phyloP scores from a whole-genome alignment of 1,140 invertebrate species.

The Paraescarpia echinospica region DNA sequence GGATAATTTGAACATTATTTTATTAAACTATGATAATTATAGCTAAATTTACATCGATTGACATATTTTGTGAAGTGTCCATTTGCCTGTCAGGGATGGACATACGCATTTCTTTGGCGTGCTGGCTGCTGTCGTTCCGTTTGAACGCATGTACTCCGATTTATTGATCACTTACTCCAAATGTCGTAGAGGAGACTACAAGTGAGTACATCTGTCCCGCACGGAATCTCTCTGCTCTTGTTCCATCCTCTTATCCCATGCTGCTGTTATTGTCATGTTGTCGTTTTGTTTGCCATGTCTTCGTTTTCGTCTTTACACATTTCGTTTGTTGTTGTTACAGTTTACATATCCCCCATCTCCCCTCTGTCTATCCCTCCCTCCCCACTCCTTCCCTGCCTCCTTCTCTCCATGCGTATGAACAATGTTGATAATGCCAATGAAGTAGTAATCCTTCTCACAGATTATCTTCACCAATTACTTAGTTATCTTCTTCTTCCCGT shows the following conservation, averaged over 20 bases:
- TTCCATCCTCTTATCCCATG: background rate
- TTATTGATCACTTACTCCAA: background rate
- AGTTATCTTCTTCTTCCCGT: too few relatives aligned
- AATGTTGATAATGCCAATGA: background rate
- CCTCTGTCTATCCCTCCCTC: background rate
- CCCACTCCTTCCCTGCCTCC: background rate
- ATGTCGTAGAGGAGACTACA: background rate
- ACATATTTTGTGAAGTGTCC: background rate
- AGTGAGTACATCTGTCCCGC: background rate
- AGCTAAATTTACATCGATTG: background rate
- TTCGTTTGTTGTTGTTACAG: too few relatives aligned
- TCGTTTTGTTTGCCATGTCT: too few relatives aligned
- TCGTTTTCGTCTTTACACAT: too few relatives aligned
- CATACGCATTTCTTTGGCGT: background rate
- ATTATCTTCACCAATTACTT: background rate
- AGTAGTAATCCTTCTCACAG: background rate
- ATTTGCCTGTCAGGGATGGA: background rate
- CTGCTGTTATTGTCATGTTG: too few relatives aligned
- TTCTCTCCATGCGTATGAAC: background rate
- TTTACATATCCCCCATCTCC: too few relatives aligned
- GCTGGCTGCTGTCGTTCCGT: background rate
- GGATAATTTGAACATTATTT: too few relatives aligned
- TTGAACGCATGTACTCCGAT: background rate
- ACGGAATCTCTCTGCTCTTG: background rate
- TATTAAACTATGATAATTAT: too few relatives aligned